A percentile compares a stretch with the other conserved stretches of the same genome.
These are phyloP conservation scores for Dryobota labecula DNA, from an alignment of 2,888 invertebrate genomes.

Conservation along the genomic window DNA sequence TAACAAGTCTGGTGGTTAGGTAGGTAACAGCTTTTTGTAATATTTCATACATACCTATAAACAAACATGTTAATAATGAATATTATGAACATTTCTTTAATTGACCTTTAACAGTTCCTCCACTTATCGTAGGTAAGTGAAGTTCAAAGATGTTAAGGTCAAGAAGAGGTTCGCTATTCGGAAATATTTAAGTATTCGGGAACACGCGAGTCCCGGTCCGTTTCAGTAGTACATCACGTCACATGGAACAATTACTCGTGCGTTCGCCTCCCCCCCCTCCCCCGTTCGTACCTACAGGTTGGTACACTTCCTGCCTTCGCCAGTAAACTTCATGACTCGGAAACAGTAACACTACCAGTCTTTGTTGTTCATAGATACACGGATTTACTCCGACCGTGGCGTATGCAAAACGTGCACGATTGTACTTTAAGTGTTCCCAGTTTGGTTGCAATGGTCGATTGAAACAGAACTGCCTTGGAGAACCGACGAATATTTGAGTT, in stretches of 20 bases:
- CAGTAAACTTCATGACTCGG: slow-evolving; percentile 70
- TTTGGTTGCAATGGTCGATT: slow-evolving; percentile 7
- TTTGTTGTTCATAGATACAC: slow-evolving; percentile 52
- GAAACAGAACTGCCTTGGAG: slow-evolving; percentile 6
- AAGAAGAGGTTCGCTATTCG: slow-evolving; percentile 28
- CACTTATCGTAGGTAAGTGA: slow-evolving; percentile 7
- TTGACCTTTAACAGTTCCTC: slow-evolving; percentile 32
- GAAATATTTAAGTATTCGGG: slow-evolving; percentile 39
- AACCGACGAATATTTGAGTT: slow-evolving; percentile 11
- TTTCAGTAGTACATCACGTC: slow-evolving; percentile 32
- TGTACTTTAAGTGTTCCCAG: slow-evolving; percentile 20
- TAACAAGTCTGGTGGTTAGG: neutral
- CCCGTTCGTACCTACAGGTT: slow-evolving; percentile 34
- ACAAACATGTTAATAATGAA: slow-evolving; percentile 10
- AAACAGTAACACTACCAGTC: slow-evolving; percentile 65
- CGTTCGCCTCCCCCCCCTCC: slow-evolving; percentile 26
- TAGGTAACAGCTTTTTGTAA: neutral
- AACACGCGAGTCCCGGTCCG: slow-evolving; percentile 31
- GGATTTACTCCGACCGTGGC: slow-evolving; percentile 56
- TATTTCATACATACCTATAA: neutral
- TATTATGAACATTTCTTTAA: neutral
- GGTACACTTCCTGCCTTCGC: slow-evolving; percentile 52
- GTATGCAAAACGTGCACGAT: slow-evolving; percentile 45
- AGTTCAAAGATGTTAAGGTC: slow-evolving; percentile 44
- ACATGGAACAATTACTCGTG: slow-evolving; percentile 15